Conservation (phyloP, 2,113 vertebrate species). For the Larimichthys polyactis region DNA sequence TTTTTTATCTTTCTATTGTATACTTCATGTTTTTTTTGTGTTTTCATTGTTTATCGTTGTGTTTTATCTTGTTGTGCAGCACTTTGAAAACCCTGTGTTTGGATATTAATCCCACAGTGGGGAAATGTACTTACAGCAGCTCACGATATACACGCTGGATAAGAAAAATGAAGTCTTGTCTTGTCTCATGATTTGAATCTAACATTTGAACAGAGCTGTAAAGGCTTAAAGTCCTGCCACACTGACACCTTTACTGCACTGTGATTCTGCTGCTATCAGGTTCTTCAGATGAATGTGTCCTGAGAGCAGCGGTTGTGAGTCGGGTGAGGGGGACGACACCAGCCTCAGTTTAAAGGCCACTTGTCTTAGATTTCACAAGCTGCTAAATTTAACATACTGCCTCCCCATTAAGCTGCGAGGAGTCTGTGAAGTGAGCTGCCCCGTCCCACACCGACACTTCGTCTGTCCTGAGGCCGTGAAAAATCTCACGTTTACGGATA, state of each 20-base stretch:
- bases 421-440: constrained; percentile 38
- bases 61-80: no score
- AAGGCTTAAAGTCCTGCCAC: not conserved
- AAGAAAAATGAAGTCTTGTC: no score
- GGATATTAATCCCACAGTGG: no score
- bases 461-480: constrained; percentile 7
- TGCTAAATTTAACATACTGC: constrained; percentile 74
- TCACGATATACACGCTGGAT: no score
- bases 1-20: no score
- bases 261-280: constrained; percentile 9
- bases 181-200: no score
- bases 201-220: not conserved
- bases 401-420: constrained; percentile 56
- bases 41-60: no score
- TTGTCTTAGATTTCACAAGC: constrained; percentile 75
- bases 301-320: not conserved
- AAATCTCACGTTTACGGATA: constrained; percentile 4
- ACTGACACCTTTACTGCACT: not conserved
- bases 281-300: constrained; percentile 29
- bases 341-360: constrained; percentile 65
- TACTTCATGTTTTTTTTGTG: no score
- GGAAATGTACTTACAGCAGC: no score
- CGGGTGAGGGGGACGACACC: constrained; percentile 30
- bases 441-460: not conserved
- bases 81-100: no score